phyloP scores from a whole-genome alignment of 1,140 invertebrate genomes.

The Conus ventricosus region DNA sequence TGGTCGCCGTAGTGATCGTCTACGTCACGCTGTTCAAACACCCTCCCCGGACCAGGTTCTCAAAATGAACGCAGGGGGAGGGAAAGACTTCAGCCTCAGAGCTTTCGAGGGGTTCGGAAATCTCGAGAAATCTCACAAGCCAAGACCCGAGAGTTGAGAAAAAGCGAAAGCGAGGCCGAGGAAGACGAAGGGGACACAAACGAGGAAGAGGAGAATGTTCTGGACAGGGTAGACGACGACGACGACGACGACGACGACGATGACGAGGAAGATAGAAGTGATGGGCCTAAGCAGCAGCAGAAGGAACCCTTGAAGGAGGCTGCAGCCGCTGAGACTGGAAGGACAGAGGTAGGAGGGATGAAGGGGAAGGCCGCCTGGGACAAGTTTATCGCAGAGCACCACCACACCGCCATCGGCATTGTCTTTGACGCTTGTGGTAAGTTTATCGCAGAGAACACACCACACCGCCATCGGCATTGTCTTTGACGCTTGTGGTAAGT shows the following conservation, averaged over 20 bases:
- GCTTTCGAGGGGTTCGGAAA: background rate
- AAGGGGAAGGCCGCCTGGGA: constrained; percentile 30
- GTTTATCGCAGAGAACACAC: constrained; percentile 28
- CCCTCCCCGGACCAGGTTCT: constrained; percentile 43
- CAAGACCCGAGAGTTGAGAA: background rate
- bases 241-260: constrained; percentile 7
- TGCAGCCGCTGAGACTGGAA: no score
- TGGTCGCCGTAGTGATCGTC: background rate
- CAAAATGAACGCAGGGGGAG: constrained; percentile 30
- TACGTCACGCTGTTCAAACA: constrained; percentile 44
- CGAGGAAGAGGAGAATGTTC: background rate
- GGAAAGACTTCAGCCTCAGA: constrained; percentile 9
- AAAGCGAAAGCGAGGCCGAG: constrained; percentile 1
- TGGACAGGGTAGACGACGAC: background rate
- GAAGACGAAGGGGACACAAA: background rate
- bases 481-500: constrained; percentile 40
- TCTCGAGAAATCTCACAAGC: background rate
- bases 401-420: constrained; percentile 33
- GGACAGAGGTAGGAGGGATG: background rate
- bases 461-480: constrained; percentile 37
- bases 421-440: constrained; percentile 42
- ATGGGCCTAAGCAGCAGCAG: background rate
- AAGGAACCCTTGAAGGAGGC: background rate
- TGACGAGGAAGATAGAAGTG: background rate
- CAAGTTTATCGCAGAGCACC: constrained; percentile 22